A percentile compares a stretch with the other conserved stretches of the same genome.
These are phyloP conservation scores for Amblyopsis rosae DNA, from an alignment of 2,113 vertebrate species.

Conservation along the genomic window DNA sequence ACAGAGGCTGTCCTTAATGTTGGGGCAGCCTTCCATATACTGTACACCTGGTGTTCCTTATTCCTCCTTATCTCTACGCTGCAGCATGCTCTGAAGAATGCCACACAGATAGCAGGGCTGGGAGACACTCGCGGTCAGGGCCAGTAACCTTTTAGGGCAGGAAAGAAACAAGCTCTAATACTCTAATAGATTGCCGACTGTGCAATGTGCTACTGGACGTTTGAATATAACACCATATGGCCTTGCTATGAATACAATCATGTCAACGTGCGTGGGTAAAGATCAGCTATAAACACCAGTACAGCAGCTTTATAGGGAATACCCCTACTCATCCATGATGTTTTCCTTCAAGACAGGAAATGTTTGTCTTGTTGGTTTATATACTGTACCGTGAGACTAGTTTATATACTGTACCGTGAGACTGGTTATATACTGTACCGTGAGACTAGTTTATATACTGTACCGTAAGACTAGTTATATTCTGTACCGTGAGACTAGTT, in stretches of 20 bases:
- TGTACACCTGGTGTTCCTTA: not conserved
- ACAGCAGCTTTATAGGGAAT: not conserved
- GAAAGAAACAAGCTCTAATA: constrained; percentile 1
- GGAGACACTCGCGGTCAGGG: constrained; percentile 40
- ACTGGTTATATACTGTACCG: too few species aligned
- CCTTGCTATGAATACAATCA: constrained; percentile 23
- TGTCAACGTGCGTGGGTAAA: constrained; percentile 16
- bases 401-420: too few species aligned
- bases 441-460: too few species aligned
- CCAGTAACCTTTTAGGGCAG: constrained; percentile 12
- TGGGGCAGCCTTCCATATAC: constrained; percentile 43
- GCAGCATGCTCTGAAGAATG: constrained; percentile 62
- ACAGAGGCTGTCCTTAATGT: constrained; percentile 55
- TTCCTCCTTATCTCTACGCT: constrained; percentile 61
- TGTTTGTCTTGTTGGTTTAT: not conserved
- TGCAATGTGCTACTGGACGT: not conserved
- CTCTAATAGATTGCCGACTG: not conserved
- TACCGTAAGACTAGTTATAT: too few species aligned
- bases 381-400: too few species aligned
- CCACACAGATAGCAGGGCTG: constrained; percentile 49
- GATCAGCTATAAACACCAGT: constrained; percentile 12
- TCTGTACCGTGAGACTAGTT: too few species aligned
- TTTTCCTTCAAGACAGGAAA: not conserved
- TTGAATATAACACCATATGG: not conserved
- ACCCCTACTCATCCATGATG: not conserved